Percentiles rank a stretch among this genome's conserved stretches.
These are phyloP conservation scores for Natator depressus DNA, from an alignment of 2,113 vertebrate genomes.

Conservation along the genomic window DNA sequence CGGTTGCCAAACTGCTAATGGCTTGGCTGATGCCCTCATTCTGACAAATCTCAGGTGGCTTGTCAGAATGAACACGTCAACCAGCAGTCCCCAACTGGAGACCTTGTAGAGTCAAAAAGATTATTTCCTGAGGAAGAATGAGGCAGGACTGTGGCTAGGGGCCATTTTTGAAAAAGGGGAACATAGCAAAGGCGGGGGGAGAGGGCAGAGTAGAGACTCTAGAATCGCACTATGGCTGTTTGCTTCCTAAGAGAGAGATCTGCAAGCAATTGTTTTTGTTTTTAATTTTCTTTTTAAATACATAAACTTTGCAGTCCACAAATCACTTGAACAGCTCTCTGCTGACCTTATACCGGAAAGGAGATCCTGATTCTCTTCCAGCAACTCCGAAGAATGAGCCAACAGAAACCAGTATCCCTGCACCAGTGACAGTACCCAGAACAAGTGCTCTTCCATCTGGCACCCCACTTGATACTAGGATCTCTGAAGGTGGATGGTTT, in stretches of 20 bases:
- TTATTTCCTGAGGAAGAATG: not conserved
- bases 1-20: not conserved
- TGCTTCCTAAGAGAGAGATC: not conserved
- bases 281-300: constrained; percentile 20
- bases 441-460: not conserved
- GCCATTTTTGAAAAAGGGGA: not conserved
- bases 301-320: constrained; percentile 75
- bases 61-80: not conserved
- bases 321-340: constrained; percentile 95
- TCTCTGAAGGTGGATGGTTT: constrained; percentile 85
- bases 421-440: not conserved
- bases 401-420: not conserved
- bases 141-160: not conserved
- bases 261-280: not conserved
- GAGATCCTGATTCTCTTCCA: constrained; percentile 70
- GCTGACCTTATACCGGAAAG: constrained; percentile 89
- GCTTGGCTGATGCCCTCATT: not conserved
- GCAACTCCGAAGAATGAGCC: constrained; percentile 59
- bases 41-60: not conserved
- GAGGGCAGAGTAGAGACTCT: not conserved
- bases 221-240: not conserved
- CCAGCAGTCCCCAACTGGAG: not conserved
- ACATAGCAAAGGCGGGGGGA: not conserved
- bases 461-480: constrained; percentile 3
- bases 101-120: not conserved